A percentile compares a stretch with the other conserved stretches of the same genome.
These are phyloP conservation scores for Idaea dimidiata DNA, from an alignment of 2,888 invertebrate species.

Conservation along the genomic window DNA sequence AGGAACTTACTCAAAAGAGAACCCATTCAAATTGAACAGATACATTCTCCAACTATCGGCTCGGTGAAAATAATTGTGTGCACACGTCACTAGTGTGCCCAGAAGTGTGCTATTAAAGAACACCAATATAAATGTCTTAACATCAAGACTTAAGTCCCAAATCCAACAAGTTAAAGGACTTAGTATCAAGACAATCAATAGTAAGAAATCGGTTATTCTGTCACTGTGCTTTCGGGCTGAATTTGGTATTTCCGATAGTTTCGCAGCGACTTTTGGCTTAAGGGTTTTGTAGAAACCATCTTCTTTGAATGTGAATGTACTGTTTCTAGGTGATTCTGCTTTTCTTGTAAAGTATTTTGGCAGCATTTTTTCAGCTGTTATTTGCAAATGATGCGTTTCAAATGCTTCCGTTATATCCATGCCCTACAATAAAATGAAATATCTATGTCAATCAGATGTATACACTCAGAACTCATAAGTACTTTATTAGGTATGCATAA, in stretches of 20 bases:
- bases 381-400: slow-evolving; percentile 80
- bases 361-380: slow-evolving; percentile 67
- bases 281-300: slow-evolving; percentile 89
- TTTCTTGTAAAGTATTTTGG: slow-evolving; percentile 75
- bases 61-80: slow-evolving; percentile 91
- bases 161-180: slow-evolving; percentile 52
- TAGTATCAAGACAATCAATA: slow-evolving; percentile 40
- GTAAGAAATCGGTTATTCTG: slow-evolving; percentile 44
- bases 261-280: slow-evolving; percentile 33
- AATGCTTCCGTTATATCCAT: slow-evolving; percentile 84
- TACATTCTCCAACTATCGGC: slow-evolving; percentile 89
- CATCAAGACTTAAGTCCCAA: slow-evolving; percentile 34
- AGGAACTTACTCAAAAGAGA: slow-evolving; percentile 80
- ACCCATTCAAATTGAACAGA: slow-evolving; percentile 65
- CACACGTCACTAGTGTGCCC: slow-evolving; percentile 81
- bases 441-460: not conserved
- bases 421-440: slow-evolving; percentile 54
- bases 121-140: slow-evolving; percentile 47
- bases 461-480: too few species aligned
- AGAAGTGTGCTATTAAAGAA: slow-evolving; percentile 73
- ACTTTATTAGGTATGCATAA: too few species aligned
- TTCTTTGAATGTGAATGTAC: slow-evolving; percentile 86
- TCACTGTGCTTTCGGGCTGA: slow-evolving; percentile 53
- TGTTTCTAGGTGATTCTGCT: slow-evolving; percentile 82
- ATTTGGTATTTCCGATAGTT: slow-evolving; percentile 74